phyloP scores from a whole-genome alignment of 2,113 vertebrate species.

The Falco punctatus region DNA sequence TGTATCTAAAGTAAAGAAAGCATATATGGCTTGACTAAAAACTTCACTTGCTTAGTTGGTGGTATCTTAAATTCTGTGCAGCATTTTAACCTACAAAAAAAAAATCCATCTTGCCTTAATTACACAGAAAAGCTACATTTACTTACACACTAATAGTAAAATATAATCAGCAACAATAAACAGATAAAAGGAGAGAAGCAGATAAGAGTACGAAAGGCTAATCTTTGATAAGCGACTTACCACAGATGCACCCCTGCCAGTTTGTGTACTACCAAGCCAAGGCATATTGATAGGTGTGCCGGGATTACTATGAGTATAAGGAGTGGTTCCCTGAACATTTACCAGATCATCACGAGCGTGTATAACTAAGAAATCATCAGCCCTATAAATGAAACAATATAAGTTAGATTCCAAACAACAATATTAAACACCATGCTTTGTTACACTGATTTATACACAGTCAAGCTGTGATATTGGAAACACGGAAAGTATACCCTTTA shows the following conservation, averaged over 20 bases:
- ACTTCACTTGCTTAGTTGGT: not conserved
- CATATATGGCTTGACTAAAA: not conserved
- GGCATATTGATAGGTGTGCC: conserved; percentile 98
- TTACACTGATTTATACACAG: not conserved
- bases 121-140: not conserved
- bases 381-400: conserved; percentile 63
- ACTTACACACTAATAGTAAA: not conserved
- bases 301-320: conserved; percentile 93
- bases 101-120: not conserved
- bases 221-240: conserved; percentile 74
- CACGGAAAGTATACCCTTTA: conserved; percentile 83
- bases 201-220: not conserved
- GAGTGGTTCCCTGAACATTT: conserved; percentile 89
- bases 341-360: conserved; percentile 89
- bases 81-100: not conserved
- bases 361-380: conserved; percentile 94
- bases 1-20: not conserved
- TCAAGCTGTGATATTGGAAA: not conserved
- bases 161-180: not conserved
- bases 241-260: conserved; percentile 94
- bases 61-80: not conserved
- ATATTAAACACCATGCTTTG: not conserved
- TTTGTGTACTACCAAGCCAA: conserved; percentile 94
- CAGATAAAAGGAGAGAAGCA: not conserved
- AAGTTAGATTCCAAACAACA: not conserved